Evolutionary conservation across 2,888 invertebrate genomes (phyloP).

Genomic region (Polymixis flavicincta): DNA sequence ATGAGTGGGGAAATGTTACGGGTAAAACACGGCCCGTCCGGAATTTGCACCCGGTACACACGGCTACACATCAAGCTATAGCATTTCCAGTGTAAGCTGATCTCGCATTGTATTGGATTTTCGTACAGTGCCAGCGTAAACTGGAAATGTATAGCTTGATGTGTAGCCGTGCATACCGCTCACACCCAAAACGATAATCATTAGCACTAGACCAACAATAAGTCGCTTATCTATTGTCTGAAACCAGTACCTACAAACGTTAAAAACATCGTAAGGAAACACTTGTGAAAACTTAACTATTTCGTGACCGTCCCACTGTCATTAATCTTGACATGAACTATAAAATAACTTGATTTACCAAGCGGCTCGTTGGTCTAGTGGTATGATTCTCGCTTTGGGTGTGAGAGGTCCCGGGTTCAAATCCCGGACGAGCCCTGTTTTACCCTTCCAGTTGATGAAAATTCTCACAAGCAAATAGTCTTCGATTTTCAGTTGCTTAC

Average conservation of each 20-base stretch:
- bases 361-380: slow-evolving; percentile 73
- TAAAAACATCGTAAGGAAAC: background rate
- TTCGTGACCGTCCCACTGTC: slow-evolving; percentile 19
- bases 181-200: slow-evolving; percentile 90
- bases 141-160: no score
- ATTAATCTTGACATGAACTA: background rate
- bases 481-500: background rate
- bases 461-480: background rate
- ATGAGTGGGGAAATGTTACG: background rate
- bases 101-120: no score
- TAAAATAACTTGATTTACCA: background rate
- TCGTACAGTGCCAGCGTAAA: no score
- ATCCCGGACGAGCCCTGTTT: slow-evolving; percentile 89
- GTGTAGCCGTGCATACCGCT: no score
- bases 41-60: slow-evolving; percentile 91
- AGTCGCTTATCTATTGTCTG: slow-evolving; percentile 69
- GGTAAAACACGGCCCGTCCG: slow-evolving; percentile 86
- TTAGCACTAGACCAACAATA: slow-evolving; percentile 90
- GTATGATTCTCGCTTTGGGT: slow-evolving; percentile 90
- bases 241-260: slow-evolving; percentile 1
- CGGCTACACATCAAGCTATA: no score
- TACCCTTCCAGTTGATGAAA: slow-evolving; percentile 58
- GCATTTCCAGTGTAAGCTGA: no score
- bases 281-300: slow-evolving; percentile 28
- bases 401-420: slow-evolving; percentile 90